Evolutionary conservation across 1,140 invertebrate species (phyloP).

Genomic region (Aphelenchoides avenae): DNA sequence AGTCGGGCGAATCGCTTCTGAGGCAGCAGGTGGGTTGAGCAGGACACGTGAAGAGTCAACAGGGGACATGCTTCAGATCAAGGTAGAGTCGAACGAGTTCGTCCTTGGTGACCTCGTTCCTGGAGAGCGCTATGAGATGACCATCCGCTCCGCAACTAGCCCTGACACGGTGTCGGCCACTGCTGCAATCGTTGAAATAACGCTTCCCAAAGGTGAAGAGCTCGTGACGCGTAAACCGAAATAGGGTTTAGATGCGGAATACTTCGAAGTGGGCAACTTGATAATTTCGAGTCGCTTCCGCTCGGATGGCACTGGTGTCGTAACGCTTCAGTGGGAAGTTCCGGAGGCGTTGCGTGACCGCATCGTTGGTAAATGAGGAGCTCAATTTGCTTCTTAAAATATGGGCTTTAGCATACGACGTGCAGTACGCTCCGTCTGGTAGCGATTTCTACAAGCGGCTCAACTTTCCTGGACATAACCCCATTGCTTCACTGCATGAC

Average conservation of each 20-base stretch:
- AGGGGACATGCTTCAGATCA: constrained; percentile 33
- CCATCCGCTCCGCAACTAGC: constrained; percentile 48
- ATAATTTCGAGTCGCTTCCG: constrained; percentile 52
- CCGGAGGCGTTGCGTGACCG: constrained; percentile 37
- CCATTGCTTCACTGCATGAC: constrained; percentile 26
- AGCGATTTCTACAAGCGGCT: constrained; percentile 40
- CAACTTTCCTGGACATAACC: constrained; percentile 40
- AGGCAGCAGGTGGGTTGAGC: constrained; percentile 44
- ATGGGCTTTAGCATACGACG: constrained; percentile 28
- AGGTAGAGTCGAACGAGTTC: constrained; percentile 47
- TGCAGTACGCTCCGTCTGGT: constrained; percentile 7
- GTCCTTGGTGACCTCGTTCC: constrained; percentile 47
- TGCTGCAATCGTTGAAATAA: constrained; percentile 59
- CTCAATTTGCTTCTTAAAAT: constrained; percentile 27
- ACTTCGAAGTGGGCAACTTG: constrained; percentile 57
- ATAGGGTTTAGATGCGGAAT: constrained; percentile 45
- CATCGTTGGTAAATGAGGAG: constrained; percentile 38
- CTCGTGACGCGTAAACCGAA: constrained; percentile 19
- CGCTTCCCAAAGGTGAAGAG: constrained; percentile 45
- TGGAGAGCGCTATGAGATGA: constrained; percentile 57
- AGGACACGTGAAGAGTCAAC: neutral
- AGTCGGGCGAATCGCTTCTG: constrained; percentile 34
- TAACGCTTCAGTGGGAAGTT: constrained; percentile 58
- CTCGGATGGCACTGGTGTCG: constrained; percentile 43
- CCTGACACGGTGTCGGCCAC: constrained; percentile 41